Conservation (phyloP, 2,797 vertebrate species). For the Enteromius viviparus region DNA sequence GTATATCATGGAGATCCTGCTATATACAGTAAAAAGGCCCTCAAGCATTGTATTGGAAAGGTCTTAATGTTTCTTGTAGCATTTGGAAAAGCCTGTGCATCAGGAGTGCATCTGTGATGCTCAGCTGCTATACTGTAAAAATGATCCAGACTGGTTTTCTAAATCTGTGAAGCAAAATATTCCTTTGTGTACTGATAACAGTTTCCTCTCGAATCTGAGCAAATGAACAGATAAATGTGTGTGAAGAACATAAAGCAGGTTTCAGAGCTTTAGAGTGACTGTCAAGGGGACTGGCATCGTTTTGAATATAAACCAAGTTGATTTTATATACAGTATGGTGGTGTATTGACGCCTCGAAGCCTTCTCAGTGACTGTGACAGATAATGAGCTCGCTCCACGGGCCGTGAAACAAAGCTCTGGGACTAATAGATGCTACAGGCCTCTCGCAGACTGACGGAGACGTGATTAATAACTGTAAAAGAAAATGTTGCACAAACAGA, state of each 20-base stretch:
- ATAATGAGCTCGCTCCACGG: slow-evolving; percentile 23
- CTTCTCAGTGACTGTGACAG: slow-evolving; percentile 14
- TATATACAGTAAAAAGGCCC: neutral
- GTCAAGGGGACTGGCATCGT: slow-evolving; percentile 12
- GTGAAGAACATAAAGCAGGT: neutral
- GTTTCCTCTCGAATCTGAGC: neutral
- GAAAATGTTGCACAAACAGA: slow-evolving; percentile 44
- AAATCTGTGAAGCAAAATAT: neutral
- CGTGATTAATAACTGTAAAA: slow-evolving; percentile 53
- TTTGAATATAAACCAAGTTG: slow-evolving; percentile 21
- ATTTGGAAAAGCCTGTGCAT: neutral
- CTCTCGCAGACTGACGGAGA: slow-evolving; percentile 57
- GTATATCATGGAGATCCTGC: neutral
- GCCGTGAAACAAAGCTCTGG: slow-evolving; percentile 58
- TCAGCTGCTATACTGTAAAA: neutral
- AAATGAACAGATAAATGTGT: neutral
- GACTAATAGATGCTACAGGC: slow-evolving; percentile 60
- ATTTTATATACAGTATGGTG: slow-evolving; percentile 59
- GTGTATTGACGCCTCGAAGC: slow-evolving; percentile 61
- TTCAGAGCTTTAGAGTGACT: neutral
- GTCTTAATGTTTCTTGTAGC: neutral
- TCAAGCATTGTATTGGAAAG: neutral
- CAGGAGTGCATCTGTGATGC: neutral
- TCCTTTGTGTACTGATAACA: neutral
- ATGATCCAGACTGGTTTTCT: neutral